phyloP scores from a whole-genome alignment of 2,797 vertebrate species.

The Eospalax fontanierii region DNA sequence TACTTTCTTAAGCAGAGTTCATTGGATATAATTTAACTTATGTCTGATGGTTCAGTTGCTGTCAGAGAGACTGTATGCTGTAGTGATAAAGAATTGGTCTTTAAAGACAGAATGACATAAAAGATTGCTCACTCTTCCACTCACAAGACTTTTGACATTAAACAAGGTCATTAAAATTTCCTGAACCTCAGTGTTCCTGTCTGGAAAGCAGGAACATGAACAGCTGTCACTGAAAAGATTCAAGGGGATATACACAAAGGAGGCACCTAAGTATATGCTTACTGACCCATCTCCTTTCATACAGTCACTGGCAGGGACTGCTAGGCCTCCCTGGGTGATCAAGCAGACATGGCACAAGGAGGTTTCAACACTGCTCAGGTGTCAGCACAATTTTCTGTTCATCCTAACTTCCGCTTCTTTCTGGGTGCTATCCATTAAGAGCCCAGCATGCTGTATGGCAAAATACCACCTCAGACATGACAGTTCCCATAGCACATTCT shows the following conservation, averaged over 20 bases:
- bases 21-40: slow-evolving; percentile 35
- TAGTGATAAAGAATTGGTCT: not conserved
- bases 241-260: not conserved
- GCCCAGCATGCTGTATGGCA: not conserved
- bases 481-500: not conserved
- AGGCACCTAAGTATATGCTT: not conserved
- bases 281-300: not conserved
- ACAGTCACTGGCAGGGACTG: not conserved
- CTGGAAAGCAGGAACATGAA: not conserved
- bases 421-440: not conserved
- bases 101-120: not conserved
- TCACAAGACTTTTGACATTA: not conserved
- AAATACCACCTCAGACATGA: not conserved
- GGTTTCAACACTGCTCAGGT: not conserved
- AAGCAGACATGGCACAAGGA: not conserved
- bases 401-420: not conserved
- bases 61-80: not conserved
- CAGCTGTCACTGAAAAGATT: not conserved
- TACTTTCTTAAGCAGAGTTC: slow-evolving; percentile 43
- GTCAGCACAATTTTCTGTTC: not conserved
- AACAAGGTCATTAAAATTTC: not conserved
- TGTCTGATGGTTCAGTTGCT: slow-evolving; percentile 61
- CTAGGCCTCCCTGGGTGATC: no score
- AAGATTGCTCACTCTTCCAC: not conserved
- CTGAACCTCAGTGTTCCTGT: not conserved